Evolutionary conservation across 2,113 vertebrate genomes (phyloP).

Genomic region (Procavia capensis): DNA sequence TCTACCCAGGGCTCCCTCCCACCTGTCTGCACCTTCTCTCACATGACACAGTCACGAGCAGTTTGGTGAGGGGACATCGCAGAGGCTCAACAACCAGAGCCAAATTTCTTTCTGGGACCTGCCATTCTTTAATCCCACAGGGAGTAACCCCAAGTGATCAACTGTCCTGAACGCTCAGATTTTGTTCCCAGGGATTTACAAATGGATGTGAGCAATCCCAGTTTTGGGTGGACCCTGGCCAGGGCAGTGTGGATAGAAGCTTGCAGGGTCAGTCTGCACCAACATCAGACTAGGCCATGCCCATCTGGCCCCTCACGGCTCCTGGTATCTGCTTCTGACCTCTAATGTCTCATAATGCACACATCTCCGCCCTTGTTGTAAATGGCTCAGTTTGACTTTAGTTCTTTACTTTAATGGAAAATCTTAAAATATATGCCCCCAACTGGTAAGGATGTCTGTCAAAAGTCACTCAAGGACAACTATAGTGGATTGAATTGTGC

Average conservation of each 20-base stretch:
- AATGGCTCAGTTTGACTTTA: neutral
- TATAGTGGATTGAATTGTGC: no score
- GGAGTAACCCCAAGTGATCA: neutral
- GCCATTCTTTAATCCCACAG: neutral
- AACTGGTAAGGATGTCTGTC: neutral
- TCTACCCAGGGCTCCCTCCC: neutral
- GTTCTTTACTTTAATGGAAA: neutral
- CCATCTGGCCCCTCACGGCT: neutral
- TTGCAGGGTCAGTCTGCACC: neutral
- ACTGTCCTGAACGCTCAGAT: no score
- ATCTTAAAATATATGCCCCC: neutral
- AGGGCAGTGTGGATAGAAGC: neutral
- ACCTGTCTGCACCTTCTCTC: neutral
- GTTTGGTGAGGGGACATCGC: neutral
- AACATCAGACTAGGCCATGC: neutral
- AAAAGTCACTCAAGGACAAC: neutral
- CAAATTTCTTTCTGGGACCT: neutral
- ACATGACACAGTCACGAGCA: neutral
- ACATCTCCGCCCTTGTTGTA: neutral
- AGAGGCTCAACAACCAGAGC: neutral
- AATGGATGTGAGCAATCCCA: neutral
- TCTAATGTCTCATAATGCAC: neutral
- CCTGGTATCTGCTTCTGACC: neutral
- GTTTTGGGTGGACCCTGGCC: accelerated
- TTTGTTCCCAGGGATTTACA: neutral